Base-by-base conservation (phyloP, 2,888 invertebrate species). In the Polydrusus cervinus region DNA sequence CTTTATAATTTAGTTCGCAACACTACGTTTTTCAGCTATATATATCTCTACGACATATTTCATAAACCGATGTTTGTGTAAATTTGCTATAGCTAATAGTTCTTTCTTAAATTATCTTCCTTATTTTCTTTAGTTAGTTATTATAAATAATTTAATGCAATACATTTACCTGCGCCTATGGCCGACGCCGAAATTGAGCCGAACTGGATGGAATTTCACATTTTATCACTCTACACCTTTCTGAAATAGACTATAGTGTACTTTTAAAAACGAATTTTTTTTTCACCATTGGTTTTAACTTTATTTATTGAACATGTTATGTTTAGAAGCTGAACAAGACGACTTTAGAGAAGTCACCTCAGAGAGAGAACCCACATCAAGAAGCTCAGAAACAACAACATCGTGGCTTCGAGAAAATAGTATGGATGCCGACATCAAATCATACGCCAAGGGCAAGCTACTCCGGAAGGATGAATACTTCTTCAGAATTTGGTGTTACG, bases 361-460 rank as follows among this genome's bases (percentile, higher is more conserved):
- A 6, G 90, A 90, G 78, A 87, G 88, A 75, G 93, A 94, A 85
- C 94, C 94, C 62, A 94, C 95, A 18, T 94, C 95, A 3, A 95
- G 95, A 90, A 96, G 95, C 86, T 94, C 96, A n/a, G 96, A 97
- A 87, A 96, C 95, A 51, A 95, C 96, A 70, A 95, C 96, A 43
- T 96, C 96, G 8, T 98, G 98, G 98, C 90, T 97, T 85, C 90
- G 96, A 74, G 96, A 97, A 78, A 93, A 96, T 85, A 94, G 96
- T 83, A 96, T 97, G 94, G 97, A 97, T 87, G 96, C 97, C 2
- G 96, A 97, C 85, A 96, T 97, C 81, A 91, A 93, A 81, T 94
- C 95, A 53, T 97, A 97, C 87, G 95, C 96, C n/a, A 92, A 94
- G 81, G 94, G 94, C 78, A 93, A 94, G 74, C 90, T 97, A 67